phyloP scores from a whole-genome alignment of 2,113 vertebrate species.

The Suricata suricatta region DNA sequence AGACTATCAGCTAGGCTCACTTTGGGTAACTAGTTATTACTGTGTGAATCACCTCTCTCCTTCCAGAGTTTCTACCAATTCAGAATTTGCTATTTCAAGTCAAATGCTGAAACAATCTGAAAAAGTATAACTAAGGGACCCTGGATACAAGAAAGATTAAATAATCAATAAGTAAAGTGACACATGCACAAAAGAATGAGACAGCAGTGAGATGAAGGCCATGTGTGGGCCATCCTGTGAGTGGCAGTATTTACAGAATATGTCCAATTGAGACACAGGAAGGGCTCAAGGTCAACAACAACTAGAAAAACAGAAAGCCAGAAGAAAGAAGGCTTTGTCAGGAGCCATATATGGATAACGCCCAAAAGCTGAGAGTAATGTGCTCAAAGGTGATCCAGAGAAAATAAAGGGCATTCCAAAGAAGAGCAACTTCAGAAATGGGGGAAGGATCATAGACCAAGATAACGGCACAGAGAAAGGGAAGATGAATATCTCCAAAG shows the following conservation, averaged over 20 bases:
- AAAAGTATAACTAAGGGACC: slow-evolving; percentile 3
- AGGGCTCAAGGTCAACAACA: slow-evolving; percentile 30
- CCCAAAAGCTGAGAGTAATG: background rate
- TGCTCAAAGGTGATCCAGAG: background rate
- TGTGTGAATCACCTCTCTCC: background rate
- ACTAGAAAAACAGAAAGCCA: slow-evolving; percentile 24
- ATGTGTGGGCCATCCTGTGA: slow-evolving; percentile 24
- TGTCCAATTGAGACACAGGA: background rate
- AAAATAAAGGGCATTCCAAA: background rate
- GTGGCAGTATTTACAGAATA: slow-evolving; percentile 38
- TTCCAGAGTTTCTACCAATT: slow-evolving; percentile 10
- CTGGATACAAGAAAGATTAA: slow-evolving; percentile 44
- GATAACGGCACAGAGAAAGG: background rate
- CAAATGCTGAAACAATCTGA: slow-evolving; percentile 46
- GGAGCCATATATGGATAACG: background rate
- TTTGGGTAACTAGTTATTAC: slow-evolving; percentile 18
- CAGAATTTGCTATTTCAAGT: slow-evolving; percentile 32
- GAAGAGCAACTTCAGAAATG: background rate
- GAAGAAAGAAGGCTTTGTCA: background rate
- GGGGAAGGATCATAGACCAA: background rate
- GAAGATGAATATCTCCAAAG: background rate
- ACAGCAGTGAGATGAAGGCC: slow-evolving; percentile 11
- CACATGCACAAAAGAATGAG: slow-evolving; percentile 38
- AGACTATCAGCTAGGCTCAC: background rate
- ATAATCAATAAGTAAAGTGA: slow-evolving; percentile 66